Base-by-base conservation (phyloP, 2,888 invertebrate species). In the Cactoblastis cactorum region DNA sequence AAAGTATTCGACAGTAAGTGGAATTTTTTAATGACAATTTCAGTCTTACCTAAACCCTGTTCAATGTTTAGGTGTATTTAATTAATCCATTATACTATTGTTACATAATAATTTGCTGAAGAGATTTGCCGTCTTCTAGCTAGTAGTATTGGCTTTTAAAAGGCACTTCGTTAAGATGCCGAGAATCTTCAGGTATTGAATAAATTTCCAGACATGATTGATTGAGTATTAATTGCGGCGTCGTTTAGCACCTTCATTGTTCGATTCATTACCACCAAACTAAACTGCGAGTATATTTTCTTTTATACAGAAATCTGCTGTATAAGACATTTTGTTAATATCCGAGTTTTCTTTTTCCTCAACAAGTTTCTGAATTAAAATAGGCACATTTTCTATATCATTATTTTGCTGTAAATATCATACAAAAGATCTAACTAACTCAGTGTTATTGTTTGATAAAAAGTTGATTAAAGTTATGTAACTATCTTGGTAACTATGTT, bases 161-260 rank as follows among this genome's bases (percentile, higher is more conserved):
- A 61, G 61, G 61, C 59, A 57, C 57, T 68, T 73, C 74, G 76
- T 79, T 77, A 77, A 74, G 64, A 60, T 58, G 57, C 60, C 57
- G 45, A 12, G 64, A 67, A 71, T 80, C 82, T 80, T 83, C 85
- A 79, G 75, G 80, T 82, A 79, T 83, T 79, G 78, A 81, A 86
- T 80, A 82, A 85, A 84, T 83, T 80, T 72, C 77, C 70, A 56
- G 63, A 60, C 68, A 70, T 84, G 83, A 88, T 86, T 88, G 83
- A 89, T 88, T 74, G 84, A 79, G 65, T 71, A 78, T 85, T 89
- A 87, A 89, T 89, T 83, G 81, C 87, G 69, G 67, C 67, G 80
- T 79, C 88, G 84, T 74, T 89, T 86, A 88, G 80, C 77, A 66
- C 71, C 74, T 74, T 62, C 73, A 67, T 70, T 69, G 71, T 74